Conservation (phyloP, 2,888 invertebrate species). For the Antheraea yamamai region DNA sequence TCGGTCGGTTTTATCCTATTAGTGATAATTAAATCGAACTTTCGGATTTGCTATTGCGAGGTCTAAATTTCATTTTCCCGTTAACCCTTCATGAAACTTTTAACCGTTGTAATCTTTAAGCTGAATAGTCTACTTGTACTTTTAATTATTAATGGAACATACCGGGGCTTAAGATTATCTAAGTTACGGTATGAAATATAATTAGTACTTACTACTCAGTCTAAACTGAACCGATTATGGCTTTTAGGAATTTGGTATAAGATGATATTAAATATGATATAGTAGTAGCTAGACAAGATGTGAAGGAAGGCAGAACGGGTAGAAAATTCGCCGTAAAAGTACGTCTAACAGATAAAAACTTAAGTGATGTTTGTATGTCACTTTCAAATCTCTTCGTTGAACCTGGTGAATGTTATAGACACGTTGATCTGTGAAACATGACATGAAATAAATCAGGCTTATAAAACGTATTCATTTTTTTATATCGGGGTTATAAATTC, state of each 20-base stretch:
- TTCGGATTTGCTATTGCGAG: slow-evolving; percentile 41
- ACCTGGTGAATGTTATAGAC: not conserved
- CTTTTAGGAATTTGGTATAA: too few species aligned
- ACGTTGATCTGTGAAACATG: not conserved
- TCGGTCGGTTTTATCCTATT: slow-evolving; percentile 63
- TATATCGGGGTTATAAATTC: too few species aligned
- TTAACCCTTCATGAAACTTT: slow-evolving; percentile 36
- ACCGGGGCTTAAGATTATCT: not conserved
- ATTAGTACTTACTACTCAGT: not conserved
- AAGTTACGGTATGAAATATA: not conserved
- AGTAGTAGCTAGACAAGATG: too few species aligned
- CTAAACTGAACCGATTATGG: too few species aligned
- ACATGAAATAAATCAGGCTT: not conserved
- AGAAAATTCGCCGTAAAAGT: too few species aligned
- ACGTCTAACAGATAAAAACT: too few species aligned
- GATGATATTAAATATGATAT: too few species aligned
- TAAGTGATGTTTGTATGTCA: too few species aligned
- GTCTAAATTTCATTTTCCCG: slow-evolving; percentile 52
- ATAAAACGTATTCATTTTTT: not conserved
- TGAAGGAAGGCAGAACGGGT: too few species aligned
- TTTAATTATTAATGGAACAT: not conserved
- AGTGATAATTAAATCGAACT: slow-evolving; percentile 69
- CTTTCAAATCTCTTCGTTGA: too few species aligned
- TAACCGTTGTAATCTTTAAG: slow-evolving; percentile 36
- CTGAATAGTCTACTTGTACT: not conserved